phyloP scores from a whole-genome alignment of 2,888 invertebrate species.

The Lithophane socia region DNA sequence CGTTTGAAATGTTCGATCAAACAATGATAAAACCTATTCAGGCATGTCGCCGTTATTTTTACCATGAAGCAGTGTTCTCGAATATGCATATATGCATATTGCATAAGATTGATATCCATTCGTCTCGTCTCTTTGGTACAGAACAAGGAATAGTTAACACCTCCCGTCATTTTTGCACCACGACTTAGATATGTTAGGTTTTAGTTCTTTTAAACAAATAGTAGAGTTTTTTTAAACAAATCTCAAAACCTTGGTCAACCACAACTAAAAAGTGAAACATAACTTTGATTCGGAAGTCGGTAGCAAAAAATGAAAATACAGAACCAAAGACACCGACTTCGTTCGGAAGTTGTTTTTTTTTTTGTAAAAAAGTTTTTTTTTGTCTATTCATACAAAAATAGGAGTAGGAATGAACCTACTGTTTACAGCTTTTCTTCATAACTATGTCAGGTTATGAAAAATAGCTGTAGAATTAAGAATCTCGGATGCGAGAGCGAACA shows the following conservation, averaged over 20 bases:
- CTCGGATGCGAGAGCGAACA: neutral
- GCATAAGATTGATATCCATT: constrained; percentile 71
- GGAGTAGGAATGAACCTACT: too few relatives aligned
- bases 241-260: too few relatives aligned
- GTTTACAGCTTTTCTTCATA: neutral
- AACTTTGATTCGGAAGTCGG: too few relatives aligned
- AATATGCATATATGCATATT: constrained; percentile 69
- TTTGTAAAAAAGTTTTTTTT: neutral
- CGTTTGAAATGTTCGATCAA: constrained; percentile 55
- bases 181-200: neutral
- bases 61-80: constrained; percentile 59
- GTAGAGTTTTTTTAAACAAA: neutral
- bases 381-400: neutral
- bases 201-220: neutral
- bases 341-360: too few relatives aligned
- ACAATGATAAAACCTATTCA: constrained; percentile 64
- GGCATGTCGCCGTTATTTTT: constrained; percentile 65
- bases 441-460: neutral
- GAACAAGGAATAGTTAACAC: constrained; percentile 49
- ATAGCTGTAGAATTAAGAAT: neutral
- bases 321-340: too few relatives aligned
- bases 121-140: constrained; percentile 58
- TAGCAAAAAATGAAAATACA: too few relatives aligned
- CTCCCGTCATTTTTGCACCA: neutral
- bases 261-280: too few relatives aligned